These are phyloP conservation scores for Alloscopus bannaensis DNA, from an alignment of 2,888 invertebrate species.

Conservation along the genomic window DNA sequence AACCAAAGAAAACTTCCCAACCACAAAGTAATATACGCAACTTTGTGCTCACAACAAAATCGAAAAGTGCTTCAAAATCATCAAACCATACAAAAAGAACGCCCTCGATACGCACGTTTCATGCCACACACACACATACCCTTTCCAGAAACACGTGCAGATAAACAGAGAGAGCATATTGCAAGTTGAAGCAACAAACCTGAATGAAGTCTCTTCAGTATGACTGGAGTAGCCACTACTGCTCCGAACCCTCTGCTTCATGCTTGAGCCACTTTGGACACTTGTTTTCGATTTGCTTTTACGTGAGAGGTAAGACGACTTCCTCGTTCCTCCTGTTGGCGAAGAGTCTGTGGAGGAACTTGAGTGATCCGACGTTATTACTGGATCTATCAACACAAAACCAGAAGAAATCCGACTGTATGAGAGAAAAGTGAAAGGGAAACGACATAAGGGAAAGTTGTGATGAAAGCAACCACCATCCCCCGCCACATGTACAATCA, in stretches of 20 bases:
- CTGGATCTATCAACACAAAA: conserved; percentile 62
- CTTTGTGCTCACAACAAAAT: neutral
- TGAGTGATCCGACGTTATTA: conserved; percentile 80
- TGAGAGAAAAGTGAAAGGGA: conserved; percentile 5
- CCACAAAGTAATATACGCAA: neutral
- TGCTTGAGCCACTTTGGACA: conserved; percentile 75
- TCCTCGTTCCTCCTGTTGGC: conserved; percentile 77
- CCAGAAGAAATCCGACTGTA: neutral
- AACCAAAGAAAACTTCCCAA: no score
- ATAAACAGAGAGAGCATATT: neutral
- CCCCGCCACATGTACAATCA: conserved; percentile 15
- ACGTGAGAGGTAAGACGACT: conserved; percentile 81
- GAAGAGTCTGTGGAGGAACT: conserved; percentile 88
- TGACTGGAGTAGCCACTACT: conserved; percentile 89
- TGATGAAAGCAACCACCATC: neutral
- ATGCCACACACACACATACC: no score
- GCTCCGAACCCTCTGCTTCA: conserved; percentile 84
- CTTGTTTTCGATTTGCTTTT: conserved; percentile 80
- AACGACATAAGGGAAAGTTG: no score
- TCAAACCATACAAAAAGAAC: neutral
- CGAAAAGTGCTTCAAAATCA: neutral
- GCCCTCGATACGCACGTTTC: no score
- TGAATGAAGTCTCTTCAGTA: conserved; percentile 90
- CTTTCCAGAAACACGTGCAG: neutral
- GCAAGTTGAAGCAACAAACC: conserved; percentile 80